Percentiles rank a stretch among this genome's conserved stretches.
Evolutionary conservation across 2,797 vertebrate species (phyloP).

Genomic region (Acanthornis magna): DNA sequence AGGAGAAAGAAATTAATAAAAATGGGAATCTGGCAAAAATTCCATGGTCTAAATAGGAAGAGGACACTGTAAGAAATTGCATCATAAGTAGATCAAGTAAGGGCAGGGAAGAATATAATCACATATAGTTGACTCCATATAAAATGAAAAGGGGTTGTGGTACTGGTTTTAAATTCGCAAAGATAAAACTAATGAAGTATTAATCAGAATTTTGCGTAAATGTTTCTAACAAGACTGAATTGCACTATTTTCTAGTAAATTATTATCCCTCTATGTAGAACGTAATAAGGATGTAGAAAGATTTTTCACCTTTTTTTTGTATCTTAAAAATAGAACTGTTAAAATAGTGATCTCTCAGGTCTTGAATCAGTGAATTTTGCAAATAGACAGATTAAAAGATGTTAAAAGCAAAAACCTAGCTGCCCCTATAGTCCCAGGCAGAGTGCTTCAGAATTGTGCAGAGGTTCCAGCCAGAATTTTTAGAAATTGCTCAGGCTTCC

Average conservation of each 20-base stretch:
- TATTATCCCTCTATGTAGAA: background rate
- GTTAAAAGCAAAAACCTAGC: background rate
- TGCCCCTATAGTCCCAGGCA: fast-evolving
- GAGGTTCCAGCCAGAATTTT: background rate
- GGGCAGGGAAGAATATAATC: background rate
- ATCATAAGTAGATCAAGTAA: background rate
- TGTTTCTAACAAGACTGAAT: background rate
- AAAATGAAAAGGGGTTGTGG: background rate
- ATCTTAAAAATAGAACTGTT: background rate
- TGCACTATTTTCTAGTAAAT: background rate
- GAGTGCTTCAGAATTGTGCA: background rate
- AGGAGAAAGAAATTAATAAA: background rate
- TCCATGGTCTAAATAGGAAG: background rate
- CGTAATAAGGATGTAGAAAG: background rate
- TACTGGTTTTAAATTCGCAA: background rate
- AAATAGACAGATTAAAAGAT: background rate
- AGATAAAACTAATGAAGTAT: background rate
- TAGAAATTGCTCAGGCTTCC: background rate
- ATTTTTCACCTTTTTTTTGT: background rate
- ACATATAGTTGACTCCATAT: background rate
- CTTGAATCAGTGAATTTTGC: background rate
- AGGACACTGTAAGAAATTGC: background rate
- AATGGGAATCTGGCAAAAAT: background rate
- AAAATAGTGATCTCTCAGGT: background rate
- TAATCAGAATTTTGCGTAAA: background rate